Evolutionary conservation across 1,140 invertebrate species (phyloP).

Genomic region (Euwallacea similis): DNA sequence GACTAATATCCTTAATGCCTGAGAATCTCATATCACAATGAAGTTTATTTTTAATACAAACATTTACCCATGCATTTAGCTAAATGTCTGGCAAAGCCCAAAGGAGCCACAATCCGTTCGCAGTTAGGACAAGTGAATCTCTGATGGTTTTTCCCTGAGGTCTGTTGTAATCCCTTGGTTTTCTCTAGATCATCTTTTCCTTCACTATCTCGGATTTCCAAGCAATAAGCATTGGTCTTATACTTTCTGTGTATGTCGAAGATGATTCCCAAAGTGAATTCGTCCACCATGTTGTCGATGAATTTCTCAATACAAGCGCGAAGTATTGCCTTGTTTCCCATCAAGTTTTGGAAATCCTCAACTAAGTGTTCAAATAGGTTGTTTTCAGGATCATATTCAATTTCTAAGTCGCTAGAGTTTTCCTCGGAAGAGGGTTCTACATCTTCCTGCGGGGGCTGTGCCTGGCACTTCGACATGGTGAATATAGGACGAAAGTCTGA

Average conservation of each 20-base stretch:
- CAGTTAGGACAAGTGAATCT: background rate
- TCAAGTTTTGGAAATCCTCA: background rate
- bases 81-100: background rate
- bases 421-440: too few species aligned
- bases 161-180: background rate
- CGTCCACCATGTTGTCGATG: background rate
- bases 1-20: background rate
- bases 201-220: background rate
- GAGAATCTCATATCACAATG: background rate
- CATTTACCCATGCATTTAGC: background rate
- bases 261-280: background rate
- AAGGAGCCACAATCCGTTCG: background rate
- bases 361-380: background rate
- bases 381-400: background rate
- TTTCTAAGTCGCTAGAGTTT: background rate
- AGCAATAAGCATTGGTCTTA: background rate
- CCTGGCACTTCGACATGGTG: too few species aligned
- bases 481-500: too few species aligned
- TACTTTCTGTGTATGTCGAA: background rate
- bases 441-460: too few species aligned
- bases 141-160: background rate
- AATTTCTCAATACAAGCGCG: background rate
- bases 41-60: background rate
- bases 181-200: background rate
- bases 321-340: background rate